Conservation (phyloP, 1,140 invertebrate species). For the Anagrus nilaparvatae region DNA sequence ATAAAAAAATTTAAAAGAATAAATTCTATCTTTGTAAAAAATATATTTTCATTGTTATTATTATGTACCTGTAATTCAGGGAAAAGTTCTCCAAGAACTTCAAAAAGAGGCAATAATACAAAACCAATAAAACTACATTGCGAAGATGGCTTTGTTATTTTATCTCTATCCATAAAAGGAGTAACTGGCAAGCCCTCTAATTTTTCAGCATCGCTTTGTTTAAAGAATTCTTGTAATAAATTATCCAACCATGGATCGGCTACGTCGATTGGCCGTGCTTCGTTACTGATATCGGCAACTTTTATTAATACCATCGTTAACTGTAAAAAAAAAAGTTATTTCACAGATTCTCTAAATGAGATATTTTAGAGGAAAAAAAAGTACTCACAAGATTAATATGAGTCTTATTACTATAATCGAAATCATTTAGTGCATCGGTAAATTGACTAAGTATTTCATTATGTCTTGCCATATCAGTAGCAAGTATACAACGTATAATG, state of each 20-base stretch:
- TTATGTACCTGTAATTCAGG: slow-evolving; percentile 53
- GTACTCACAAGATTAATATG: slow-evolving; percentile 68
- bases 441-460: slow-evolving; percentile 78
- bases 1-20: too few species aligned
- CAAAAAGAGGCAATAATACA: slow-evolving; percentile 70
- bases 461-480: slow-evolving; percentile 81
- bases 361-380: not conserved
- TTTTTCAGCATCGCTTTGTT: slow-evolving; percentile 76
- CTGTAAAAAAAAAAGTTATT: slow-evolving; percentile 39
- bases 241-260: slow-evolving; percentile 78
- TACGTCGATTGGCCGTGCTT: slow-evolving; percentile 73
- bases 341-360: too few species aligned
- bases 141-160: slow-evolving; percentile 76
- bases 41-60: too few species aligned
- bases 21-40: too few species aligned
- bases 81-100: slow-evolving; percentile 61
- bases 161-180: slow-evolving; percentile 84
- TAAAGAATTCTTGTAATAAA: slow-evolving; percentile 68
- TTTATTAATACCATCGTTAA: slow-evolving; percentile 79
- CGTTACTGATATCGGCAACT: slow-evolving; percentile 81
- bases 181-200: slow-evolving; percentile 75
- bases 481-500: slow-evolving; percentile 75
- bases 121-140: slow-evolving; percentile 80
- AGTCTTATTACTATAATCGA: slow-evolving; percentile 64
- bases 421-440: slow-evolving; percentile 55